phyloP scores from a whole-genome alignment of 2,888 invertebrate genomes.

The Ganaspis brasiliensis region DNA sequence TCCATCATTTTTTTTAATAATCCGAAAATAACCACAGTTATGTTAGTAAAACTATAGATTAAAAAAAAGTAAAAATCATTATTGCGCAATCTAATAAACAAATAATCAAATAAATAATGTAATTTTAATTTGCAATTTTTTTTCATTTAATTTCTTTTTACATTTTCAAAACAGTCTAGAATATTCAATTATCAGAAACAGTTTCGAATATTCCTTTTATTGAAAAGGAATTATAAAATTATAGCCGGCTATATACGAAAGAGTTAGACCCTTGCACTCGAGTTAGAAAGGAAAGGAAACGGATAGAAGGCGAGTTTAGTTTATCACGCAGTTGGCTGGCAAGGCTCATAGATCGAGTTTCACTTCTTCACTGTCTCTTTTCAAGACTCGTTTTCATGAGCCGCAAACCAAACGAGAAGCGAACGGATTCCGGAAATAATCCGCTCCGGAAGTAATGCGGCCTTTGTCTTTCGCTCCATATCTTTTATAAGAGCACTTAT shows the following conservation, averaged over 20 bases:
- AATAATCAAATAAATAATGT: no score
- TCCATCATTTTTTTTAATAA: no score
- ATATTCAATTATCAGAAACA: no score
- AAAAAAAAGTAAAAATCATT: no score
- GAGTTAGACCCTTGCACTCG: conserved; percentile 37
- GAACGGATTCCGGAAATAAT: conserved; percentile 39
- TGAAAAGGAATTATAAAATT: conserved; percentile 45
- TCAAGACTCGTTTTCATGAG: conserved; percentile 62
- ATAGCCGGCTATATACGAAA: conserved; percentile 24
- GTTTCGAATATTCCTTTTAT: not conserved
- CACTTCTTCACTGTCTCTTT: conserved; percentile 66
- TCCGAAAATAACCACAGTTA: no score
- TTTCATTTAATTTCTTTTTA: no score
- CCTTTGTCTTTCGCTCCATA: conserved; percentile 36
- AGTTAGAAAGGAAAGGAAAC: conserved; percentile 49
- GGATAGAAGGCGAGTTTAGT: conserved; percentile 62
- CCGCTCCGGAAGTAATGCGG: conserved; percentile 44
- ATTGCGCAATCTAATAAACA: no score
- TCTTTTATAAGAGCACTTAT: conserved; percentile 8
- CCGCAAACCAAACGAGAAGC: conserved; percentile 51
- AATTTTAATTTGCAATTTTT: no score
- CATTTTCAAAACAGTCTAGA: no score
- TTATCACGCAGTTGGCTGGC: conserved; percentile 30
- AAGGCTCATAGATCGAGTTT: conserved; percentile 64
- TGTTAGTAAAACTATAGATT: no score